Base-by-base conservation (phyloP, 2,888 invertebrate genomes). In the Philonicus albiceps region DNA sequence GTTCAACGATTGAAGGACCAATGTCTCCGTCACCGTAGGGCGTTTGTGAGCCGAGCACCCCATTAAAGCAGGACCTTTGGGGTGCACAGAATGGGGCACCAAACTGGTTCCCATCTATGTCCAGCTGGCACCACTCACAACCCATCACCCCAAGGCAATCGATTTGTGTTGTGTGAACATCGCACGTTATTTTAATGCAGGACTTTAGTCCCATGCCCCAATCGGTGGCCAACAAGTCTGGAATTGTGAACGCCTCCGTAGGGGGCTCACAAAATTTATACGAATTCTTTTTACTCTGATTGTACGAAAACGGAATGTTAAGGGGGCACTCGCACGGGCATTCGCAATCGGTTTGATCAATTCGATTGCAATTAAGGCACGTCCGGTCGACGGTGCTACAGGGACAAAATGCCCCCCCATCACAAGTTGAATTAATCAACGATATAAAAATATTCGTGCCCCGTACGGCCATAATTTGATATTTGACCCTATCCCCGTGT, bases 311-410 rank as follows among this genome's bases (percentile, higher is more conserved):
- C n/a, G 88, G 88, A 0, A 91, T 88, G 22, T 91, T 89, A 90
- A 94, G 93, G 87, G 93, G 96, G 90, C 98, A 98, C 91, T 98
- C 98, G 91, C 98, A 98, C 0, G 98, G 98, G 90, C 98, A 98
- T 91, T 98, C 98, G 90, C 98, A 98, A 90, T 98, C 98, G 3
- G 95, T 96, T 92, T 97, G 97, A 91, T 98, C 98, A 97, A 98
- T 97, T 80, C 98, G 95, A 91, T 97, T 96, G 91, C 98, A 98
- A 91, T 98, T 98, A 34, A 98, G 93, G 91, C 98, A 98, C 3
- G 96, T 93, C 3, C 97, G 94, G 91, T 98, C 97, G 88, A 95
- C 96, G 92, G 96, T 97, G 90, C 97, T 98, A 91, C 98, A 98
- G 0, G 98, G 98, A 90, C 98, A 98, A 92, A 98, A 98, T 4